A percentile compares a stretch with the other conserved stretches of the same genome.
Conservation (phyloP, 2,888 invertebrate genomes). For the Kryphioiulus occultus region DNA sequence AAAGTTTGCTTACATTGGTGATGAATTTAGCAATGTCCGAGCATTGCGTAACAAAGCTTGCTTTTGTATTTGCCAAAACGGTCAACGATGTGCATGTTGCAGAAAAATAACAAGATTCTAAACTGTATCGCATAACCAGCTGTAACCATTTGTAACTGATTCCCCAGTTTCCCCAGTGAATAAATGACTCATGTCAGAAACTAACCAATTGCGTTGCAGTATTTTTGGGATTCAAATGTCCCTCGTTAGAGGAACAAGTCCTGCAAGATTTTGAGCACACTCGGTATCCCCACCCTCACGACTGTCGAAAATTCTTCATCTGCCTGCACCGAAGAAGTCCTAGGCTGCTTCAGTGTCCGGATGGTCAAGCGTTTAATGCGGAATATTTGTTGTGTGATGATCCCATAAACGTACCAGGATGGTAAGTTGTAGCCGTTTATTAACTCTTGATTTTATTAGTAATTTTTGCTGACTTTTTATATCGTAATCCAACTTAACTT, state of each 20-base stretch:
- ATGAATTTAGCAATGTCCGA: too few relatives aligned
- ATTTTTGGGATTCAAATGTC: conserved; percentile 50
- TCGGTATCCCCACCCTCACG: conserved; percentile 53
- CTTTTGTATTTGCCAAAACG: neutral
- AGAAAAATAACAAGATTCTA: neutral
- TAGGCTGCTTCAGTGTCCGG: conserved; percentile 58
- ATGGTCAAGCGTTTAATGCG: conserved; percentile 60
- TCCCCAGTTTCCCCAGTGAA: neutral
- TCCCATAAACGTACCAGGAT: conserved; percentile 60
- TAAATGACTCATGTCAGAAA: neutral
- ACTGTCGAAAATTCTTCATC: conserved; percentile 54
- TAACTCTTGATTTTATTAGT: neutral
- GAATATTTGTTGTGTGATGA: conserved; percentile 59
- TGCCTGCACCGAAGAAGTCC: conserved; percentile 53
- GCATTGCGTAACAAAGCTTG: neutral
- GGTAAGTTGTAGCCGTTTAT: conserved; percentile 57
- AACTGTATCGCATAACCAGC: too few relatives aligned
- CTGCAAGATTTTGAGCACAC: conserved; percentile 47
- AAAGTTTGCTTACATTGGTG: too few relatives aligned
- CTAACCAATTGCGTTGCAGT: conserved; percentile 41
- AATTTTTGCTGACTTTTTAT: neutral
- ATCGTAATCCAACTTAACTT: neutral
- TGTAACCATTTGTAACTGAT: neutral
- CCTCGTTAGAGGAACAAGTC: conserved; percentile 33
- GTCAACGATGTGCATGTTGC: neutral